Evolutionary conservation across 37 sponge, comb jelly and placozoan species (phyloP).

Genomic region (Mnemiopsis leidyi): DNA sequence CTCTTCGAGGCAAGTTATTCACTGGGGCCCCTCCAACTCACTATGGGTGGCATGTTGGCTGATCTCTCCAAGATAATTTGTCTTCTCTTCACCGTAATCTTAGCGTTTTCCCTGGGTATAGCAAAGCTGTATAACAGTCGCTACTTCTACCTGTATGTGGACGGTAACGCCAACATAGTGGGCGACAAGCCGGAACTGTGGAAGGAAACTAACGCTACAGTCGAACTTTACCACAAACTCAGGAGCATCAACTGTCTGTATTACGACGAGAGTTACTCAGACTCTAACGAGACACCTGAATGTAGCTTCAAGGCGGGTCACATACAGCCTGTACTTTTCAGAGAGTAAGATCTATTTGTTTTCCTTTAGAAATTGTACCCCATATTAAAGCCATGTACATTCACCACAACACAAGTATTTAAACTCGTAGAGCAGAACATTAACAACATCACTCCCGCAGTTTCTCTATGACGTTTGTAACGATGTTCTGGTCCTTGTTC

Average conservation of each 20-base stretch:
- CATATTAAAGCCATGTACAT: too few relatives aligned
- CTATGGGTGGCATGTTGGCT: slow-evolving; percentile 66
- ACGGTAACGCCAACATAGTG: neutral
- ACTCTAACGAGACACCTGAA: neutral
- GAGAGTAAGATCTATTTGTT: neutral
- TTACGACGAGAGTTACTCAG: neutral
- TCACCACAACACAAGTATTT: too few relatives aligned
- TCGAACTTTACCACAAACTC: neutral
- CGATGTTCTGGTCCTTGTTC: slow-evolving; percentile 44
- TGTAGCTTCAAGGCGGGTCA: neutral
- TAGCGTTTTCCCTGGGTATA: slow-evolving; percentile 60
- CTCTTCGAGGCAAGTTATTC: slow-evolving; percentile 62
- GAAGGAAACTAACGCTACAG: neutral
- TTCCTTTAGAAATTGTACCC: too few relatives aligned
- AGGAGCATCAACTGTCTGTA: neutral
- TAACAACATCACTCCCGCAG: too few relatives aligned
- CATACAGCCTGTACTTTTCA: neutral
- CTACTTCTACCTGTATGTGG: slow-evolving; percentile 49
- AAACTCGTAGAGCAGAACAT: too few relatives aligned
- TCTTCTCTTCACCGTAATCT: slow-evolving; percentile 22
- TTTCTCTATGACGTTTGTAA: slow-evolving; percentile 12
- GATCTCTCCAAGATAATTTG: slow-evolving; percentile 63
- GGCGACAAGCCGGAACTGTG: neutral
- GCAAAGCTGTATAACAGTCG: slow-evolving; percentile 65
- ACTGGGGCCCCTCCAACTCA: slow-evolving; percentile 50